phyloP scores from a whole-genome alignment of 2,797 vertebrate species.

The Erpetoichthys calabaricus region DNA sequence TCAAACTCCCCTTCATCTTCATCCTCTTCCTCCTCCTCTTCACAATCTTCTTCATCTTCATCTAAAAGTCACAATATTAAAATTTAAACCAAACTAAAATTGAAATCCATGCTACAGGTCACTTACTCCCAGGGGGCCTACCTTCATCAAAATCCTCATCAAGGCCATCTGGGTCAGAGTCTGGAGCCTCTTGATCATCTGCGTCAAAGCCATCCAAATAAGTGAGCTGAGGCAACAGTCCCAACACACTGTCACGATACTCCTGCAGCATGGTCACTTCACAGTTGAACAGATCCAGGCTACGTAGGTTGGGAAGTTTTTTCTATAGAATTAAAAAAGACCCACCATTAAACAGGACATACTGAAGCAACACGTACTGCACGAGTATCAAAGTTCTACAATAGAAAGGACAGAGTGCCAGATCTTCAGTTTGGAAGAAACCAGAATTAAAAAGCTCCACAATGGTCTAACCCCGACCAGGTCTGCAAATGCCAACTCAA shows the following conservation, averaged over 20 bases:
- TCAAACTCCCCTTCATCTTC: slow-evolving; percentile 26
- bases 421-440: no score
- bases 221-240: slow-evolving; percentile 35
- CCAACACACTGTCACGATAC: slow-evolving; percentile 39
- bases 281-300: slow-evolving; percentile 40
- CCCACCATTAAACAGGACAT: no score
- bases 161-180: slow-evolving; percentile 7
- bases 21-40: slow-evolving; percentile 42
- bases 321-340: slow-evolving; percentile 27
- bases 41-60: slow-evolving; percentile 37
- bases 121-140: not conserved
- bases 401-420: no score
- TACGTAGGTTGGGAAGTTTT: slow-evolving; percentile 34
- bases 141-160: not conserved
- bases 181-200: slow-evolving; percentile 40
- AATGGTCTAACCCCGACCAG: no score
- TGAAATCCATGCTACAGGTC: not conserved
- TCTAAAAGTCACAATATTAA: slow-evolving; percentile 5
- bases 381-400: no score
- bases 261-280: slow-evolving; percentile 38
- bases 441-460: no score
- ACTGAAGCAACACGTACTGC: no score
- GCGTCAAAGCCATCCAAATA: slow-evolving; percentile 40
- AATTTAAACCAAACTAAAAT: not conserved
- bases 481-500: no score